Base-by-base conservation (phyloP, 2,797 vertebrate genomes). In the Helarctos malayanus region DNA sequence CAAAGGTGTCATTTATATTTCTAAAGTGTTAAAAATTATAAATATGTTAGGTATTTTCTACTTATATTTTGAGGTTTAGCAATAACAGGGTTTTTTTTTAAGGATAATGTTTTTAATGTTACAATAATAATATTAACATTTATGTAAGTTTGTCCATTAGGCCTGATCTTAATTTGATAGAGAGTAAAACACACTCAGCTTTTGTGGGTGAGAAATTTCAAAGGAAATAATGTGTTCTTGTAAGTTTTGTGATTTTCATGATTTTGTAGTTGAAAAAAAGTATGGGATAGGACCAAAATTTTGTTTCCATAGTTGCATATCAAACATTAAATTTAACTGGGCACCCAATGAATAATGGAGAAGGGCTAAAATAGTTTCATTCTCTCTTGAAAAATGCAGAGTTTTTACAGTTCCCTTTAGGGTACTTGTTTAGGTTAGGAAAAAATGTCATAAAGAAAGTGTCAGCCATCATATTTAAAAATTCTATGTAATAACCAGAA, bases 11-110 rank as follows among this genome's bases (percentile, higher is more conserved):
- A 79, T 35, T 73, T 89, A n/a, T 69, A 76, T 94, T 59, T 29
- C 35, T 92, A 80, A 59, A 63, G 6, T 88, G 11, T 90, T 94
- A 92, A 89, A 65, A 75, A 75, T 79, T 54, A 2, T 79, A 73
- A 85, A 7, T 68, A 86, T 49, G 86, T 94, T 68, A 90, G 18
- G 13, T 83, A 27, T 83, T 97, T 76, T 75, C 8, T 94, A 21
- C 54, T 95, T 92, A 49, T 65, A 45, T 89, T 92, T 96, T 84
- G 38, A 79, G n/a, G 54, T 65, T 94, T 96, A 91, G 49, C 11
- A 81, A 12, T 84, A 88, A 25, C 8, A 69, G 25, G 2, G 2
- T 47, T 87, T 78, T 78, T 69, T 90, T 65, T 69, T 14, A 41
- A 81, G 47, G 61, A 54, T 80, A 88, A 35, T 71, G 4, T 95